phyloP scores from a whole-genome alignment of 2,888 invertebrate species.

The Tiphia femorata region DNA sequence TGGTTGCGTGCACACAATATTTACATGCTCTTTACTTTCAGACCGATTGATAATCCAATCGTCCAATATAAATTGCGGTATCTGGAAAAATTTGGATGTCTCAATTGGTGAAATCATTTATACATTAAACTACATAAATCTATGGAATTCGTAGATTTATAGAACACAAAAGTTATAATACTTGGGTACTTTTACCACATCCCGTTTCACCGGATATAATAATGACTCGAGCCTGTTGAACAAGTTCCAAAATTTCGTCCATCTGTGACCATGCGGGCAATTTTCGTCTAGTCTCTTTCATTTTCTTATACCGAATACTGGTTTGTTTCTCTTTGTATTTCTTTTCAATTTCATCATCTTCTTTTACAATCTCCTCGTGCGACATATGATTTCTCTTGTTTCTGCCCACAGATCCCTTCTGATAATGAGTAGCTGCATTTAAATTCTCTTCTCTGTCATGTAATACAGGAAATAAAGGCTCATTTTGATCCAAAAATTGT shows the following conservation, averaged over 20 bases:
- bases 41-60: conserved; percentile 80
- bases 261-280: conserved; percentile 82
- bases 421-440: conserved; percentile 75
- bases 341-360: conserved; percentile 75
- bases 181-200: conserved; percentile 86
- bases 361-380: conserved; percentile 71
- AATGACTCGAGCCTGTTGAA: conserved; percentile 76
- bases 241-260: conserved; percentile 77
- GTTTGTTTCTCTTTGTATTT: conserved; percentile 75
- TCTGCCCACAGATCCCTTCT: conserved; percentile 73
- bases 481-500: conserved; percentile 74
- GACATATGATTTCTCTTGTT: conserved; percentile 67
- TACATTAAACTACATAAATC: not conserved
- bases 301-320: conserved; percentile 76
- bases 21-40: conserved; percentile 75
- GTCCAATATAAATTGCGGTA: conserved; percentile 95
- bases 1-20: conserved; percentile 94
- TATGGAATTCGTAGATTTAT: not conserved
- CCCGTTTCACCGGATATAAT: conserved; percentile 89
- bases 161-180: conserved; percentile 41
- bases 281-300: conserved; percentile 75
- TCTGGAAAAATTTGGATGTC: conserved; percentile 64
- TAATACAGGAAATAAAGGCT: conserved; percentile 63
- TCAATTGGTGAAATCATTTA: not conserved
- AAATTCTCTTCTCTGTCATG: conserved; percentile 47